These are phyloP conservation scores for Atherinosoma microstoma DNA, from an alignment of 2,797 vertebrate species.

Conservation along the genomic window DNA sequence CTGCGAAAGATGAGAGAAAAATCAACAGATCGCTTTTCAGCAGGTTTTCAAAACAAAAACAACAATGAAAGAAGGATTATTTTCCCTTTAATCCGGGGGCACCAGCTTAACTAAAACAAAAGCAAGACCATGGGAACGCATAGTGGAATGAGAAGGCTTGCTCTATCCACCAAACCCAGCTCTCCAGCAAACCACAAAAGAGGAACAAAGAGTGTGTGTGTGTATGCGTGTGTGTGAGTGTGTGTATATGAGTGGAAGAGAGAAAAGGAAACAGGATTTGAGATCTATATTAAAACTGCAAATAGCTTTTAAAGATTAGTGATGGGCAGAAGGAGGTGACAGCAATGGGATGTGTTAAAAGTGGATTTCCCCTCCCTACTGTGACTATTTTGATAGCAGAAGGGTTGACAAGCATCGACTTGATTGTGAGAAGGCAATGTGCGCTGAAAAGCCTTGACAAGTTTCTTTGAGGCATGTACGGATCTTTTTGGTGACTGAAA, in stretches of 20 bases:
- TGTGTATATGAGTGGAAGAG: slow-evolving; percentile 28
- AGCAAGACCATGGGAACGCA: slow-evolving; percentile 77
- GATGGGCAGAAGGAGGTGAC: slow-evolving; percentile 80
- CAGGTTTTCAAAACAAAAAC: slow-evolving; percentile 78
- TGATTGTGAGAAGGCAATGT: slow-evolving; percentile 74
- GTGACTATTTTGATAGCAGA: slow-evolving; percentile 79
- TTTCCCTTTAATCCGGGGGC: slow-evolving; percentile 82
- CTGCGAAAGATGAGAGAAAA: slow-evolving; percentile 77
- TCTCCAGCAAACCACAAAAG: slow-evolving; percentile 75
- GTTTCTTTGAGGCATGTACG: slow-evolving; percentile 78
- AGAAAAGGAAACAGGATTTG: slow-evolving; percentile 79
- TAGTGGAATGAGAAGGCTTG: slow-evolving; percentile 69
- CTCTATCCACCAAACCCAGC: slow-evolving; percentile 64
- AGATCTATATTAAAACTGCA: slow-evolving; percentile 86
- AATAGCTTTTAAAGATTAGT: slow-evolving; percentile 87
- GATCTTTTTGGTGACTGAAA: slow-evolving; percentile 78
- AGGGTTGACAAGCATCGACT: slow-evolving; percentile 77
- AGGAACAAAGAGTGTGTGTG: slow-evolving; percentile 60
- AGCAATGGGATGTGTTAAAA: slow-evolving; percentile 77
- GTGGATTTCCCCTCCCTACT: slow-evolving; percentile 73
- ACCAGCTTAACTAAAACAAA: slow-evolving; percentile 83
- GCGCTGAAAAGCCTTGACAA: slow-evolving; percentile 78
- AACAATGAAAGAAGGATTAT: slow-evolving; percentile 82
- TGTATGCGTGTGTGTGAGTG: slow-evolving; percentile 5
- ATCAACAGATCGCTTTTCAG: slow-evolving; percentile 81